Conservation (phyloP, 2,888 invertebrate genomes). For the Luffia ferchaultella region DNA sequence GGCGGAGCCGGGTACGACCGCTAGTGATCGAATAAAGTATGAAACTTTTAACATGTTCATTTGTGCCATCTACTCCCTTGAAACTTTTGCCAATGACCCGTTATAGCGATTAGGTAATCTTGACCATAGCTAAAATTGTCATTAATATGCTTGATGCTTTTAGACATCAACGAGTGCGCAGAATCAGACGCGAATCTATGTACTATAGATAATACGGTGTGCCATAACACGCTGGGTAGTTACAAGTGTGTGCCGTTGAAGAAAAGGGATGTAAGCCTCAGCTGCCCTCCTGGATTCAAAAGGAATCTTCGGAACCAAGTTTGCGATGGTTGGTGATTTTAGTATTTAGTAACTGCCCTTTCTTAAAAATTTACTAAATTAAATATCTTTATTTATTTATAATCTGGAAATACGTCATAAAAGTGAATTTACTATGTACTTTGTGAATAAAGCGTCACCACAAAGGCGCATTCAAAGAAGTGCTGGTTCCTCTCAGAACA, state of each 20-base stretch:
- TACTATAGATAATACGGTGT: conserved; percentile 66
- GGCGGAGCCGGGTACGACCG: no score
- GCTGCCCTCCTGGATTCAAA: conserved; percentile 66
- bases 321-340: conserved; percentile 57
- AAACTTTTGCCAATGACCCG: no score
- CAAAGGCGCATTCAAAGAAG: no score
- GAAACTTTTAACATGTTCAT: no score
- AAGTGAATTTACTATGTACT: background rate
- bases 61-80: no score
- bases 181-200: conserved; percentile 62
- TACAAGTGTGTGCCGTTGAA: conserved; percentile 67
- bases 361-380: background rate
- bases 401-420: background rate
- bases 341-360: background rate
- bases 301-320: conserved; percentile 60
- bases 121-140: no score
- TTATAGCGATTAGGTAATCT: no score
- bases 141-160: no score
- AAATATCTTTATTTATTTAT: no score
- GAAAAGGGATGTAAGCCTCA: conserved; percentile 37
- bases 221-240: conserved; percentile 73
- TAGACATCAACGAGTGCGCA: conserved; percentile 84
- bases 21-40: no score
- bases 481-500: no score
- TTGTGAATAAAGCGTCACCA: no score